Evolutionary conservation across 1,140 invertebrate genomes (phyloP).

Genomic region (Dolichoris vasculosae): DNA sequence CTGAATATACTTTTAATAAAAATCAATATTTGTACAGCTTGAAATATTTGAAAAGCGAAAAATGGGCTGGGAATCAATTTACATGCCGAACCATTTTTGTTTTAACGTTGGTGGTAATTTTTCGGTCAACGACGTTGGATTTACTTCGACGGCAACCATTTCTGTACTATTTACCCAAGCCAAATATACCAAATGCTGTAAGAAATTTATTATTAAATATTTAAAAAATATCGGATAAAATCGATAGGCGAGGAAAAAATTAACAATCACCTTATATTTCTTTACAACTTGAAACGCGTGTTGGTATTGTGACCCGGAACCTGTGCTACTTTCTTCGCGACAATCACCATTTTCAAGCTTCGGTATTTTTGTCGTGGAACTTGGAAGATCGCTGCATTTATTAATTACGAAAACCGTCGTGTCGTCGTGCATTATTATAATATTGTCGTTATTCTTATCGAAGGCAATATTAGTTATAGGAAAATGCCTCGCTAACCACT

Average conservation of each 20-base stretch:
- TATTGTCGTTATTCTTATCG: constrained; percentile 75
- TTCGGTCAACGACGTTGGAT: constrained; percentile 77
- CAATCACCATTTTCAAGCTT: constrained; percentile 67
- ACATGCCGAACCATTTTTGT: constrained; percentile 78
- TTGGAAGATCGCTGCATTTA: constrained; percentile 71
- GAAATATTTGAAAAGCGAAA: neutral
- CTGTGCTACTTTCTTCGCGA: constrained; percentile 66
- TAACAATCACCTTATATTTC: constrained; percentile 72
- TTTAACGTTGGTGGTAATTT: constrained; percentile 78
- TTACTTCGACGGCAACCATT: constrained; percentile 81
- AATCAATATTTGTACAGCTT: neutral
- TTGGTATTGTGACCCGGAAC: constrained; percentile 63
- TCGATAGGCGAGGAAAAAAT: constrained; percentile 49
- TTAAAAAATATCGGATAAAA: neutral
- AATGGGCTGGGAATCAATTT: constrained; percentile 49
- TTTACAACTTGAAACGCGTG: constrained; percentile 70
- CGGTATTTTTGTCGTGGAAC: constrained; percentile 67
- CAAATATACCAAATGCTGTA: constrained; percentile 80
- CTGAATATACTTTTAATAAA: neutral
- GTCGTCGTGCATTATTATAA: constrained; percentile 81
- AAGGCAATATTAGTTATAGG: constrained; percentile 77
- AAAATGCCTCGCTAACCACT: constrained; percentile 72
- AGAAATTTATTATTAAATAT: constrained; percentile 55
- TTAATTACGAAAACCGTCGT: constrained; percentile 78
- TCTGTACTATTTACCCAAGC: constrained; percentile 77